These are phyloP conservation scores for Nomia melanderi DNA, from an alignment of 1,140 invertebrate genomes.

Conservation along the genomic window DNA sequence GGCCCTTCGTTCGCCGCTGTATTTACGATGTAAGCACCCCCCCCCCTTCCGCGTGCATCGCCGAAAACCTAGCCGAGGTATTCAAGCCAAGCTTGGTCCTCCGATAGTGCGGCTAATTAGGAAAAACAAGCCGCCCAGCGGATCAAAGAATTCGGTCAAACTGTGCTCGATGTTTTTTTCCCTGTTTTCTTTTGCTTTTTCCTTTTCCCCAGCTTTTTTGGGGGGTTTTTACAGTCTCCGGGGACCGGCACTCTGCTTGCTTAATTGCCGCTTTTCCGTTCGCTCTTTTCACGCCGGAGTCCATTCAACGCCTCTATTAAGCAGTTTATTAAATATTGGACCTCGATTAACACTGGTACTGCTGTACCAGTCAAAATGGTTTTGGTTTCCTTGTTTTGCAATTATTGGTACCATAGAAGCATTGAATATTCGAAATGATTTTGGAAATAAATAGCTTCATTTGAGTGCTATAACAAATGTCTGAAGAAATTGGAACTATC, in stretches of 20 bases:
- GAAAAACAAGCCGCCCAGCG: not conserved
- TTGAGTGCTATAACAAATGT: no score
- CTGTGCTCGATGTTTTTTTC: not conserved
- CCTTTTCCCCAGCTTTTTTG: no score
- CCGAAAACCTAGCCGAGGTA: constrained; percentile 29
- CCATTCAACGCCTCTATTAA: not conserved
- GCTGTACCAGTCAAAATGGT: no score
- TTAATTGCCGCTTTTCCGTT: constrained; percentile 4
- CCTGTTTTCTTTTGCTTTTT: no score
- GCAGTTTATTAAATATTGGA: not conserved
- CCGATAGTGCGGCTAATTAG: constrained; percentile 33
- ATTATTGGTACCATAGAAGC: no score
- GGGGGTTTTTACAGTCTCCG: not conserved
- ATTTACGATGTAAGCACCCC: constrained; percentile 42
- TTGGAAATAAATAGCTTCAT: no score
- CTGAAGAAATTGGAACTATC: no score
- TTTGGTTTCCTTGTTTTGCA: no score
- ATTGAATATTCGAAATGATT: no score
- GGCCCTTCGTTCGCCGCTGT: constrained; percentile 40
- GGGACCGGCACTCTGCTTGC: no score
- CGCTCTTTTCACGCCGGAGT: not conserved
- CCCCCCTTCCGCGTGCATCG: not conserved
- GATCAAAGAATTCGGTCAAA: constrained; percentile 12
- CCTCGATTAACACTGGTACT: not conserved
- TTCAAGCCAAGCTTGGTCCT: not conserved